These are phyloP conservation scores for Biston betularia DNA, from an alignment of 2,888 invertebrate genomes.

Conservation along the genomic window DNA sequence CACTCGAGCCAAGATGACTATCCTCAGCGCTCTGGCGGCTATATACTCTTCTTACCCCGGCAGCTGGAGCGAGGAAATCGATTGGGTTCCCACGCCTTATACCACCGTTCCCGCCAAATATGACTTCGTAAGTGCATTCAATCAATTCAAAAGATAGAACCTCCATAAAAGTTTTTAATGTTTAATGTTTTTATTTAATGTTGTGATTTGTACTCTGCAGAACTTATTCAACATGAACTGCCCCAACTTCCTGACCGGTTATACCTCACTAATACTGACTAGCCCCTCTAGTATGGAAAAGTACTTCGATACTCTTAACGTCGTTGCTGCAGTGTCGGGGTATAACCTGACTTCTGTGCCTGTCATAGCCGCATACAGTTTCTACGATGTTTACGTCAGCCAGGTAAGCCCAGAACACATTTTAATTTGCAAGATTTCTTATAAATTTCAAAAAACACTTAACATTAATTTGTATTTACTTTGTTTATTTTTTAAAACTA, in stretches of 20 bases:
- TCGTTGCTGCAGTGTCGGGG: conserved; percentile 38
- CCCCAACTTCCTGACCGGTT: conserved; percentile 42
- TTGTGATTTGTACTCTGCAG: conserved; percentile 44
- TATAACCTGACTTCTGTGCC: conserved; percentile 37
- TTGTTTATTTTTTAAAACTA: too few species aligned
- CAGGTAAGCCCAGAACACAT: conserved; percentile 47
- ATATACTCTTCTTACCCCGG: conserved; percentile 50
- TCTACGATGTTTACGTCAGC: conserved; percentile 50
- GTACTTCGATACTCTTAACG: conserved; percentile 42
- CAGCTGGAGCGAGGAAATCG: conserved; percentile 53
- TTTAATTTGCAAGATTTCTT: neutral
- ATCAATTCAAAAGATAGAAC: neutral
- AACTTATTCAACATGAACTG: conserved; percentile 54
- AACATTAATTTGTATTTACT: too few species aligned
- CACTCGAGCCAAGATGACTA: conserved; percentile 63
- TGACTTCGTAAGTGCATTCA: conserved; percentile 57
- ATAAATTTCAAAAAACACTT: neutral
- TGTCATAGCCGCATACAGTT: neutral
- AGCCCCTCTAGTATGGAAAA: conserved; percentile 31
- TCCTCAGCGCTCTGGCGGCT: conserved; percentile 58
- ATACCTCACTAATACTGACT: neutral
- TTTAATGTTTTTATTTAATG: neutral
- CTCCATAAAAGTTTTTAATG: neutral
- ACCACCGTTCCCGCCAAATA: conserved; percentile 57
- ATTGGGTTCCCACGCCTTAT: conserved; percentile 63